phyloP scores from a whole-genome alignment of 2,797 vertebrate species.

The Gallirallus australis region DNA sequence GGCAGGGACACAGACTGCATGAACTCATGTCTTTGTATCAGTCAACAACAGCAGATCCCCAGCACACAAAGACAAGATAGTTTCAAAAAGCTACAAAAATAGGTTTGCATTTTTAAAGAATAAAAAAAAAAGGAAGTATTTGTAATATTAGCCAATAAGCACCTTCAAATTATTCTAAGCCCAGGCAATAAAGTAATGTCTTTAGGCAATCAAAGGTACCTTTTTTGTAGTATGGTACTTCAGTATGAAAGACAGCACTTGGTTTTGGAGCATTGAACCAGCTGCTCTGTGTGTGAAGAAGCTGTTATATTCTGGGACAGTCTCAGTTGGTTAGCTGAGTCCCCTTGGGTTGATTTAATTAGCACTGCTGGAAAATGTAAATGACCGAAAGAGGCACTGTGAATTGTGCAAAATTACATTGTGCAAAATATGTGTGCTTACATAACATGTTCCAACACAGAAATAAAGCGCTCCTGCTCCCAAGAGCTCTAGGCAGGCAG shows the following conservation, averaged over 20 bases:
- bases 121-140: background rate
- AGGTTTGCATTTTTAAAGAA: background rate
- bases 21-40: background rate
- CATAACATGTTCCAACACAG: slow-evolving; percentile 24
- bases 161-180: background rate
- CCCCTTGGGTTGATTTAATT: slow-evolving; percentile 52
- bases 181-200: background rate
- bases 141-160: background rate
- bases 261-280: slow-evolving; percentile 12
- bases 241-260: background rate
- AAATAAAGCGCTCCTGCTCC: background rate
- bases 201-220: background rate
- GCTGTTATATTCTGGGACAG: background rate
- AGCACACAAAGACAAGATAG: background rate
- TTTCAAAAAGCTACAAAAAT: background rate
- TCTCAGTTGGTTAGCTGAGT: slow-evolving; percentile 17
- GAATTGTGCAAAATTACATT: slow-evolving; percentile 28
- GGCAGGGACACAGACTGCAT: background rate
- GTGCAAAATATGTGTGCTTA: slow-evolving; percentile 44
- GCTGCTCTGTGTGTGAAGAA: background rate
- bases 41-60: background rate
- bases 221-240: background rate
- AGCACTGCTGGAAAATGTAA: slow-evolving; percentile 50
- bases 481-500: slow-evolving; percentile 23
- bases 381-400: slow-evolving; percentile 29